phyloP scores from a whole-genome alignment of 2,888 invertebrate species.

The Polylopha cassiicola region DNA sequence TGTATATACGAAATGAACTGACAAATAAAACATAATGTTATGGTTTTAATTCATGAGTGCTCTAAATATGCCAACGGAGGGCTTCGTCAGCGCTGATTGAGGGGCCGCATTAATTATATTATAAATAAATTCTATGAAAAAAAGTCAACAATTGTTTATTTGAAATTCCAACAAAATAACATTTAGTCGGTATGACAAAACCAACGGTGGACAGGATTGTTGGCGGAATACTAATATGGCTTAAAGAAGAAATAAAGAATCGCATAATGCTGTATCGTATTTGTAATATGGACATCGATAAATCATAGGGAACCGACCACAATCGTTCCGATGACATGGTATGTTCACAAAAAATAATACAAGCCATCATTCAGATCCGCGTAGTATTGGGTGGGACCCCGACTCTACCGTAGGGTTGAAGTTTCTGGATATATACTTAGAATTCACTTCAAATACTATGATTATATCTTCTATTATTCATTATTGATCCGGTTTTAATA shows the following conservation, averaged over 20 bases:
- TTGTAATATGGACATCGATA: constrained; percentile 76
- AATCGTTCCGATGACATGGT: constrained; percentile 76
- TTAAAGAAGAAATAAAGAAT: constrained; percentile 76
- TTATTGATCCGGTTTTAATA: no score
- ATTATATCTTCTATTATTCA: no score
- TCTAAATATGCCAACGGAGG: constrained; percentile 51
- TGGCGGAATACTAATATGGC: constrained; percentile 75
- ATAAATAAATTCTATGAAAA: constrained; percentile 53
- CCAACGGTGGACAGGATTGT: constrained; percentile 69
- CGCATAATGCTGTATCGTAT: constrained; percentile 75
- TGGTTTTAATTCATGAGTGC: constrained; percentile 67
- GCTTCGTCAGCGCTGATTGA: constrained; percentile 59
- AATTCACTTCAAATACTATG: no score
- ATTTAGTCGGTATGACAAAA: constrained; percentile 77
- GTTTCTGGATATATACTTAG: neutral
- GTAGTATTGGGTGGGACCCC: constrained; percentile 70
- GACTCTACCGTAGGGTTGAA: constrained; percentile 50
- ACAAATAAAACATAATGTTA: constrained; percentile 49
- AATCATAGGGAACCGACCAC: constrained; percentile 75
- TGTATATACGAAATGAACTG: constrained; percentile 41
- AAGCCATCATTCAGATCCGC: constrained; percentile 71
- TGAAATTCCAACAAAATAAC: constrained; percentile 75
- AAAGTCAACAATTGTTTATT: constrained; percentile 68
- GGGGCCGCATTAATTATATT: constrained; percentile 62
- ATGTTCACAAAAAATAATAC: constrained; percentile 73